phyloP scores from a whole-genome alignment of 2,888 invertebrate genomes.

The Ichneumoninae sp. region DNA sequence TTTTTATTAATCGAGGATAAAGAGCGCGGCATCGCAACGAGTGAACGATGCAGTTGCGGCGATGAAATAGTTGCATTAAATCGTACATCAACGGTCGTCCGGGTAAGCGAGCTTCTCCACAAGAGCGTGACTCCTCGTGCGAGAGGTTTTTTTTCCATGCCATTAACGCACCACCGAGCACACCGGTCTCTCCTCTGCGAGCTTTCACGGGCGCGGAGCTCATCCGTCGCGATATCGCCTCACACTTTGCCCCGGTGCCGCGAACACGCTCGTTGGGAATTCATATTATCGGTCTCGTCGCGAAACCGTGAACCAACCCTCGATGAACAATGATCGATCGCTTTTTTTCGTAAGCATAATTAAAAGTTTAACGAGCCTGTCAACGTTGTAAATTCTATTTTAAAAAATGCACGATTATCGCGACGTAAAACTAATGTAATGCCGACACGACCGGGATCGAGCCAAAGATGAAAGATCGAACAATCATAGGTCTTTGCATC shows the following conservation, averaged over 20 bases:
- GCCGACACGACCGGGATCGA: constrained; percentile 10
- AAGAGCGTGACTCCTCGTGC: constrained; percentile 63
- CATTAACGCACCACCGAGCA: constrained; percentile 65
- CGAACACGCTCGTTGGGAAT: constrained; percentile 44
- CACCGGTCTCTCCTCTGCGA: constrained; percentile 28
- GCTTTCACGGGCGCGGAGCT: constrained; percentile 60
- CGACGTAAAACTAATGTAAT: constrained; percentile 40
- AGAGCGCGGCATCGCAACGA: background rate
- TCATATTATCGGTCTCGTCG: constrained; percentile 62
- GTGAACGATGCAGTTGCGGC: background rate
- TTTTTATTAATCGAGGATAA: constrained; percentile 1
- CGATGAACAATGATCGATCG: constrained; percentile 63
- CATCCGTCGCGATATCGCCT: constrained; percentile 48
- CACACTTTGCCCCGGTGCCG: constrained; percentile 41
- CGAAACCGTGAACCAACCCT: constrained; percentile 47
- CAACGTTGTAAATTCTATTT: constrained; percentile 53
- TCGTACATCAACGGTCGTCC: constrained; percentile 36
- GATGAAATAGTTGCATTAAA: constrained; percentile 29
- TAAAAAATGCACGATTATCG: constrained; percentile 40
- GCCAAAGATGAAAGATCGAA: constrained; percentile 35
- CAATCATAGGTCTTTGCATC: background rate
- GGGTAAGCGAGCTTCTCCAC: constrained; percentile 60
- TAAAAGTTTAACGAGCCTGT: constrained; percentile 63
- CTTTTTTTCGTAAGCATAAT: constrained; percentile 61
- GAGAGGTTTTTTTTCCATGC: constrained; percentile 60